Evolutionary conservation across 2,888 invertebrate species (phyloP).

Genomic region (Antheraea assamensis): DNA sequence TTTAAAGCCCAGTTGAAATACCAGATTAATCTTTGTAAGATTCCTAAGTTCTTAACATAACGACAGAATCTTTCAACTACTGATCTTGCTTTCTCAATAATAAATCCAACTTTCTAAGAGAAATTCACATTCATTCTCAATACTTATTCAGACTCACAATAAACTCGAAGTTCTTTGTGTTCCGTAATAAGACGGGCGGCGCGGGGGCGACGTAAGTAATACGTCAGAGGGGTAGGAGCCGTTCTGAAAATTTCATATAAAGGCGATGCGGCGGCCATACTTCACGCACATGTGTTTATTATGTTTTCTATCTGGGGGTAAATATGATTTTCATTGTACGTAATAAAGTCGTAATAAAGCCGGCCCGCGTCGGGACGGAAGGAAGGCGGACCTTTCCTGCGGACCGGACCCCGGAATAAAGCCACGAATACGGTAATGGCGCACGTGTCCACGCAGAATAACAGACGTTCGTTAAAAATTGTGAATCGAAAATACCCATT

Average conservation of each 20-base stretch:
- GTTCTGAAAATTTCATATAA: conserved; percentile 50
- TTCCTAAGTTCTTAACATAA: background rate
- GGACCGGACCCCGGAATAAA: conserved; percentile 36
- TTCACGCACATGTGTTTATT: conserved; percentile 70
- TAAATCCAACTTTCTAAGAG: background rate
- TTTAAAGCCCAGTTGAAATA: background rate
- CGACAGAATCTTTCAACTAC: background rate
- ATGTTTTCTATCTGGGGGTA: conserved; percentile 63
- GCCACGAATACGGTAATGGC: conserved; percentile 18
- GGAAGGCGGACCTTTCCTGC: conserved; percentile 68
- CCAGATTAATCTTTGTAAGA: background rate
- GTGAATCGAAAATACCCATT: background rate
- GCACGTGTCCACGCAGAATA: conserved; percentile 15
- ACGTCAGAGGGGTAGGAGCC: conserved; percentile 41
- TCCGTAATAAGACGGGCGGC: conserved; percentile 63
- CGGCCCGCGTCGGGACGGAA: conserved; percentile 59
- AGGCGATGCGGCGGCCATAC: conserved; percentile 46
- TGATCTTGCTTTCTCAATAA: background rate
- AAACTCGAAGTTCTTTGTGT: conserved; percentile 65
- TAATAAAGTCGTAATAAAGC: conserved; percentile 72
- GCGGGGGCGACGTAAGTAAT: conserved; percentile 51
- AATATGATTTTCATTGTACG: conserved; percentile 75
- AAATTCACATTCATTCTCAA: conserved; percentile 22
- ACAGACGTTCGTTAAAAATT: conserved; percentile 21
- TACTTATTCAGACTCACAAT: conserved; percentile 17